Evolutionary conservation across 2,888 invertebrate species (phyloP), one percentile per base, ranked within the genome.

Genomic region (Cactoblastis cactorum): DNA sequence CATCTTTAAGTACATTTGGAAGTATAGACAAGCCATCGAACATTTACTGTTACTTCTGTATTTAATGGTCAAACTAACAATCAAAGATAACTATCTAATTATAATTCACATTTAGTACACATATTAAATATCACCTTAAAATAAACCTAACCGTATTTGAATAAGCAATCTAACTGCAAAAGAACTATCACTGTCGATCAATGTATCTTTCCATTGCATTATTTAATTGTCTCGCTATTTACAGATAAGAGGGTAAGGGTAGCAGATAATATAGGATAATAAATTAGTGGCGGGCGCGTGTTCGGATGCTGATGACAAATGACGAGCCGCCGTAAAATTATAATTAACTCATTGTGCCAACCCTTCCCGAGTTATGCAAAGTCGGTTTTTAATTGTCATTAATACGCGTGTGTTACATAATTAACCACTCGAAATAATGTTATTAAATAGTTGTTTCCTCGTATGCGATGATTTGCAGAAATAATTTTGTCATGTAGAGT

Each of bases 281-380:
- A 85, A 85, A 86, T 85, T 80, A 72, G 65, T 61, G 53, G 67
- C 63, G 71, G 69, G 74, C 86, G 83, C 87, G 88, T 87, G 83
- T 70, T 87, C 82, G 88, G 89, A 88, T 87, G 88, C 88, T 88
- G 88, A 81, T 82, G 89, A 89, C 89, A 89, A 89, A 89, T 88
- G 75, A 82, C 67, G 59, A 53, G 69, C 57, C 65, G 64, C 68
- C 86, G 85, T 89, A 80, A 89, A 88, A 89, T 88, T 85, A 83
- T 77, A 80, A 86, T 86, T 85, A 86, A 80, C 76, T 83, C 79
- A 81, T 79, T 80, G 79, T 80, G 55, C 63, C 65, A 80, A 74
- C 86, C 87, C 80, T 82, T 78, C 56, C 45, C 74, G 80, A 68
- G 83, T 86, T 87, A 86, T 88, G 87, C 86, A 78, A 83, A 83